A percentile compares a stretch with the other conserved stretches of the same genome.
These are phyloP conservation scores for Phoenicopterus ruber DNA, from an alignment of 2,113 vertebrate genomes.

Conservation along the genomic window DNA sequence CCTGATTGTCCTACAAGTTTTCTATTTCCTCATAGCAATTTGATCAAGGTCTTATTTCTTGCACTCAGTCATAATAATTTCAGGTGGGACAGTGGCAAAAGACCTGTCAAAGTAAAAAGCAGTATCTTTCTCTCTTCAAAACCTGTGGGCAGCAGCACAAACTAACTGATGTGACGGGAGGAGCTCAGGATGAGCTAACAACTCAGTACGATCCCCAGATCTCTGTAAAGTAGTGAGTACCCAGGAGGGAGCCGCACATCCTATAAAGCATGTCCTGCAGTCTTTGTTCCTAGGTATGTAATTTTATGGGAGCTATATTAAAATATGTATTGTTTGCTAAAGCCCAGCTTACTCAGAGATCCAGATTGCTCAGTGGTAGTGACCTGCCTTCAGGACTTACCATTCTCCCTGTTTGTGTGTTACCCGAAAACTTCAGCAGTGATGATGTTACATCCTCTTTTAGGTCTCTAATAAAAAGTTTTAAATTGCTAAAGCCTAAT, in stretches of 20 bases:
- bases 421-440: neutral
- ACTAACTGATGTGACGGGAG: neutral
- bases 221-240: neutral
- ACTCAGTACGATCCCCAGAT: neutral
- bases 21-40: neutral
- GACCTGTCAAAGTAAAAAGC: neutral
- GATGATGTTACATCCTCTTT: neutral
- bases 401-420: neutral
- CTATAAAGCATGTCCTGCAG: neutral
- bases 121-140: neutral
- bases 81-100: neutral
- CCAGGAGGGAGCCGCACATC: neutral
- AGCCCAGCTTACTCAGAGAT: neutral
- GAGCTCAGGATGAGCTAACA: neutral
- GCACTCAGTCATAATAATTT: neutral
- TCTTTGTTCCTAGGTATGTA: neutral
- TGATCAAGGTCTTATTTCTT: neutral
- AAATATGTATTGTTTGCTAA: neutral
- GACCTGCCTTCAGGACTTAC: neutral
- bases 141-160: neutral
- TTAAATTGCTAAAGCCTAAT: neutral
- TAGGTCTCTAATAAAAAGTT: neutral
- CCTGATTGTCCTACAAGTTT: neutral
- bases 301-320: neutral
- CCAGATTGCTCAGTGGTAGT: neutral